Evolutionary conservation across 2,888 invertebrate genomes (phyloP).

Genomic region (Drosophila neonasuta): DNA sequence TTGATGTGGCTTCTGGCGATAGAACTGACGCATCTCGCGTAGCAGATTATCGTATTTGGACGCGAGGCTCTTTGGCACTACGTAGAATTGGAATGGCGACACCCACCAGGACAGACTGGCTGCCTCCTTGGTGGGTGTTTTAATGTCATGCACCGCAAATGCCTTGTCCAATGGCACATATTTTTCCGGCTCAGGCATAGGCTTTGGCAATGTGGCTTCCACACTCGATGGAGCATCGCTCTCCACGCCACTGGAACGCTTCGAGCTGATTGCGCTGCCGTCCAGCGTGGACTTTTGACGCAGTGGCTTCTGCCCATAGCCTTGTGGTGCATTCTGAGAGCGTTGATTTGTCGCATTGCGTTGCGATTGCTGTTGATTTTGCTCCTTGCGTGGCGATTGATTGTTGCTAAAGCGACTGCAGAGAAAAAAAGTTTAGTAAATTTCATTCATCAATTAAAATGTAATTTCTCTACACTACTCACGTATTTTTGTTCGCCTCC

Average conservation of each 20-base stretch:
- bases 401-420: conserved; percentile 64
- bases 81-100: conserved; percentile 88
- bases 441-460: background rate
- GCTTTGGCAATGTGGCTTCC: conserved; percentile 19
- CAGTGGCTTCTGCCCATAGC: conserved; percentile 72
- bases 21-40: conserved; percentile 87
- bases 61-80: conserved; percentile 84
- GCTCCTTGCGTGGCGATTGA: conserved; percentile 58
- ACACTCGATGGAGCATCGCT: conserved; percentile 42
- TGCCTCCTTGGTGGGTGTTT: conserved; percentile 84
- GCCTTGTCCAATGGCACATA: conserved; percentile 83
- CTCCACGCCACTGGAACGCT: conserved; percentile 63
- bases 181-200: conserved; percentile 64
- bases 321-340: conserved; percentile 79
- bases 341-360: conserved; percentile 59
- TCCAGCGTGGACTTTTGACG: conserved; percentile 67
- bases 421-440: background rate
- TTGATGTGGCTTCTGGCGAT: conserved; percentile 83
- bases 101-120: conserved; percentile 89
- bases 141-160: conserved; percentile 83
- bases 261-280: conserved; percentile 39
- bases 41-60: conserved; percentile 87
- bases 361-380: conserved; percentile 45
- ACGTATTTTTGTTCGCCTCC: conserved; percentile 71
- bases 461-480: conserved; percentile 23